A percentile compares a stretch with the other conserved stretches of the same genome.
These are phyloP conservation scores for Crambe crambe DNA, from an alignment of 37 sponge, comb jelly and placozoan genomes.

Conservation along the genomic window DNA sequence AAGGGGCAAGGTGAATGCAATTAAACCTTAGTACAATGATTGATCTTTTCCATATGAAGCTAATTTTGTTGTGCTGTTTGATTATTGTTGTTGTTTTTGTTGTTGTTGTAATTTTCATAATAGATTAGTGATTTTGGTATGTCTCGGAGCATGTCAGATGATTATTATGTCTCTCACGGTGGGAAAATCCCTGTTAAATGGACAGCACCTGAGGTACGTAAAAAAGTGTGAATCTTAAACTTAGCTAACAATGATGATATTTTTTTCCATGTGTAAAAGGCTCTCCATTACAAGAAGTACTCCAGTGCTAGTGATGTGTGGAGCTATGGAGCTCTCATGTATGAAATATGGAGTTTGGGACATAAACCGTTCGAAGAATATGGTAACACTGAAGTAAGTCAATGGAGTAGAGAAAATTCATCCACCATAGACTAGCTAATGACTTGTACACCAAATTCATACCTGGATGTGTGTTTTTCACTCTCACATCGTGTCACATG, in stretches of 20 bases:
- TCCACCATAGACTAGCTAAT: neutral
- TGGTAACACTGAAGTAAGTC: constrained; percentile 21
- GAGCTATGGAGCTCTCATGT: constrained; percentile 49
- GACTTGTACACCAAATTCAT: neutral
- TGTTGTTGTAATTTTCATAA: no score
- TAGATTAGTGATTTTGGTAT: constrained; percentile 46
- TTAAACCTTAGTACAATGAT: neutral
- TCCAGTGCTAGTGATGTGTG: constrained; percentile 48
- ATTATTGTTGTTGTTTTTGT: no score
- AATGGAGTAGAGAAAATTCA: no score
- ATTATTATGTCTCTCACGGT: constrained; percentile 34
- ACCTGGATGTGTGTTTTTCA: no score
- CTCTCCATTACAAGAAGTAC: constrained; percentile 31
- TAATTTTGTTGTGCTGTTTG: neutral
- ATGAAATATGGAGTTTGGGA: constrained; percentile 62
- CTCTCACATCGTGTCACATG: no score
- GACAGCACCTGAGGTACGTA: constrained; percentile 40
- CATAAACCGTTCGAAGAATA: constrained; percentile 46
- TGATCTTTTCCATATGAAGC: neutral
- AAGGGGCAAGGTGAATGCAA: no score
- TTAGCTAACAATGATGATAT: no score
- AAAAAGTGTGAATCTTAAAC: no score
- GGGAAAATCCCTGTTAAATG: constrained; percentile 32
- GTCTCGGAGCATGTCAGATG: constrained; percentile 5
- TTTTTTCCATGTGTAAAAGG: no score